Evolutionary conservation across 2,113 vertebrate genomes (phyloP).

Genomic region (Accipiter virgatus): DNA sequence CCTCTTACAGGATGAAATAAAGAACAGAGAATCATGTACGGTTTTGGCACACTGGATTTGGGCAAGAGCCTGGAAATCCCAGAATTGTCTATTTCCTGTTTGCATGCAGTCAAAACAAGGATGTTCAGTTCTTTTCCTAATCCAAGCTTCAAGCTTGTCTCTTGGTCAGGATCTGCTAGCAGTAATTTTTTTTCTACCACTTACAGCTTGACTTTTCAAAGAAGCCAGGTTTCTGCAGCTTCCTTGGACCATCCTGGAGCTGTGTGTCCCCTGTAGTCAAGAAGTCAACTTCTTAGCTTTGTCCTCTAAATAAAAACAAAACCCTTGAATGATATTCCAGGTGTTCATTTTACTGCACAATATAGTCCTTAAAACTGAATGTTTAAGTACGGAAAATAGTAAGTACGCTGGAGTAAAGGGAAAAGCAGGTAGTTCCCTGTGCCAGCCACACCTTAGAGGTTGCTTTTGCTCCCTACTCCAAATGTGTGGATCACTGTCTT

Average conservation of each 20-base stretch:
- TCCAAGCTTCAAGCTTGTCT: neutral
- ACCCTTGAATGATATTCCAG: neutral
- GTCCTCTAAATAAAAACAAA: neutral
- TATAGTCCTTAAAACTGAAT: neutral
- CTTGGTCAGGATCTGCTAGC: neutral
- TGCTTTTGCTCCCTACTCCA: neutral
- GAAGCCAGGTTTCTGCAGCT: neutral
- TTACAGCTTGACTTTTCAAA: neutral
- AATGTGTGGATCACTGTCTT: neutral
- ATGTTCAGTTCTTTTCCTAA: neutral
- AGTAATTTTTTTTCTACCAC: neutral
- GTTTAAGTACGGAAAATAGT: neutral
- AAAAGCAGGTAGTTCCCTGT: neutral
- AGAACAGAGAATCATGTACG: neutral
- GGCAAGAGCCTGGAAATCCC: constrained; percentile 24
- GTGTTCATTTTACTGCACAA: neutral
- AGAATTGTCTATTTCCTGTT: neutral
- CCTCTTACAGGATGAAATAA: constrained; percentile 7
- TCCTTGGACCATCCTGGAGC: neutral
- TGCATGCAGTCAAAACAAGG: constrained; percentile 36
- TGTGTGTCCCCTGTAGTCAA: neutral
- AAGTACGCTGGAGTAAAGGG: neutral
- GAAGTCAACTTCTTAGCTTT: constrained; percentile 23
- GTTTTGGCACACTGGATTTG: constrained; percentile 23
- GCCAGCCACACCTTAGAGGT: neutral